Percentiles rank a stretch among this genome's conserved stretches.
These are phyloP conservation scores for Sparus aurata DNA, from an alignment of 2,797 vertebrate species.

Conservation along the genomic window DNA sequence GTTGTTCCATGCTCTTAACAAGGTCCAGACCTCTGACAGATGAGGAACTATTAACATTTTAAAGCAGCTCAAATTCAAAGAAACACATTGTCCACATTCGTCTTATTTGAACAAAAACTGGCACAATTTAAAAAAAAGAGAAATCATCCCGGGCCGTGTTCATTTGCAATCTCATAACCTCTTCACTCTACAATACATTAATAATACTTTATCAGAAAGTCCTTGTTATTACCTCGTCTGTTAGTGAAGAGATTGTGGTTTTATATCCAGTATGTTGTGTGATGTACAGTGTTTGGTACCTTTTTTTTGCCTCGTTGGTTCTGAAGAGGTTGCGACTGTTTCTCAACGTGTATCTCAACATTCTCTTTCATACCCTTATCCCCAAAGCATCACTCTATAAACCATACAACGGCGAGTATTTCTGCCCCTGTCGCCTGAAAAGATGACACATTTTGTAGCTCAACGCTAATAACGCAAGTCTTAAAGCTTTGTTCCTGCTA, in stretches of 20 bases:
- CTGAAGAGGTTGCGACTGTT: constrained; percentile 45
- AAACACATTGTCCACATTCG: constrained; percentile 2
- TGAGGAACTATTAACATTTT: neutral
- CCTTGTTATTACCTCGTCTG: neutral
- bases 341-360: constrained; percentile 12
- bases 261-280: neutral
- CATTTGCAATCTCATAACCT: constrained; percentile 13
- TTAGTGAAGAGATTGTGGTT: constrained; percentile 6
- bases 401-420: neutral
- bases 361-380: neutral
- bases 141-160: neutral
- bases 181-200: neutral
- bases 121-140: constrained; percentile 3
- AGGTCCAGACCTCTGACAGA: constrained; percentile 1
- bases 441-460: constrained; percentile 17
- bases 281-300: constrained; percentile 19
- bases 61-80: constrained; percentile 10
- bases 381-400: neutral
- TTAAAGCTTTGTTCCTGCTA: constrained; percentile 53
- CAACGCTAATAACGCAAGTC: constrained; percentile 36
- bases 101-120: constrained; percentile 46
- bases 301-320: constrained; percentile 4
- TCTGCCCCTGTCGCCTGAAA: constrained; percentile 11
- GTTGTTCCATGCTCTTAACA: neutral
- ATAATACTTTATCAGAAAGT: constrained; percentile 3